Evolutionary conservation across 2,797 vertebrate genomes (phyloP).

Genomic region (Bradypus variegatus): DNA sequence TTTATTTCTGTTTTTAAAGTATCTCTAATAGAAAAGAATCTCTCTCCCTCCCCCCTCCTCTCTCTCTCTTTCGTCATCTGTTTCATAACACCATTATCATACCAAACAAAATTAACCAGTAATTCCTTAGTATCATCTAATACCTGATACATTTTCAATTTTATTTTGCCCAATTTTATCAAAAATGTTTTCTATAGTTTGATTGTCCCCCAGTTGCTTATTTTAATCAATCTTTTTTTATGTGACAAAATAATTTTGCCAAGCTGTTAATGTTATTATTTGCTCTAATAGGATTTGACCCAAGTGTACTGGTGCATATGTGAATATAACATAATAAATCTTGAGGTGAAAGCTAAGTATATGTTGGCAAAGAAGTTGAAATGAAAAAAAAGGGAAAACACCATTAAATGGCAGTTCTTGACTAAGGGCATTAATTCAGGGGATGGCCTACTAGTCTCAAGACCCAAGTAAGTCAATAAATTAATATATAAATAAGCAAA

Average conservation of each 20-base stretch:
- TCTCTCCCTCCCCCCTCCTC: no score
- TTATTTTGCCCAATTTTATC: background rate
- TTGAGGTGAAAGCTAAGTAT: background rate
- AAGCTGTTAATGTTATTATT: background rate
- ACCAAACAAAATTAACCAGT: background rate
- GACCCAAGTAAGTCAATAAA: background rate
- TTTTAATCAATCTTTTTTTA: background rate
- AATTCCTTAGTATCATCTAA: background rate
- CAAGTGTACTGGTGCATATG: background rate
- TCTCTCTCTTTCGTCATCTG: no score
- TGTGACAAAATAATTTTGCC: background rate
- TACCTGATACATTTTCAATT: background rate
- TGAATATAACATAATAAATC: background rate
- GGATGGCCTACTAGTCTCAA: background rate
- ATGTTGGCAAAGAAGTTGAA: background rate
- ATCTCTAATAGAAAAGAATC: background rate
- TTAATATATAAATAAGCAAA: no score
- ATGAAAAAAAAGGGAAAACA: background rate
- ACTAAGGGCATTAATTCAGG: background rate
- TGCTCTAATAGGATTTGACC: background rate
- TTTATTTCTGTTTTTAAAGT: slow-evolving; percentile 13
- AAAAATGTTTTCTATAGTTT: background rate
- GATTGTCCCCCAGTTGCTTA: background rate
- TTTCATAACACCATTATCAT: background rate
- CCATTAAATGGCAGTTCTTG: background rate